Percentiles rank a stretch among this genome's conserved stretches.
These are phyloP conservation scores for Cerastis rubricosa DNA, from an alignment of 2,888 invertebrate genomes.

Conservation along the genomic window DNA sequence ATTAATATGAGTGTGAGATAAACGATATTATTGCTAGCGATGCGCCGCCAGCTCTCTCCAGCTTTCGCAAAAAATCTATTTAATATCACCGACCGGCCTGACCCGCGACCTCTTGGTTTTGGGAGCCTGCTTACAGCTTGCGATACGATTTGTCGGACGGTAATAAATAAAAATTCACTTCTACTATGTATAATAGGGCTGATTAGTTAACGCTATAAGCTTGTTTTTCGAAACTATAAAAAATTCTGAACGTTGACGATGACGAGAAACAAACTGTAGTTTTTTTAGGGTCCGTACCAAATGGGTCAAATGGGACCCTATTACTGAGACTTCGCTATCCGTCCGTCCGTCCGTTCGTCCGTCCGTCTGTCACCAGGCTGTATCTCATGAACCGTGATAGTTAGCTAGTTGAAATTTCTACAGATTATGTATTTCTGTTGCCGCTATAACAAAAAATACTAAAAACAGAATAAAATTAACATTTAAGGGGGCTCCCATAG, in stretches of 20 bases:
- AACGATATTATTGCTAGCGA: conserved; percentile 50
- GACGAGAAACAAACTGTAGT: background rate
- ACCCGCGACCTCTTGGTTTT: conserved; percentile 49
- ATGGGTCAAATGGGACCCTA: too few species aligned
- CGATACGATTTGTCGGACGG: conserved; percentile 51
- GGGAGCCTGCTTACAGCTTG: conserved; percentile 19
- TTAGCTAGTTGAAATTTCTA: too few species aligned
- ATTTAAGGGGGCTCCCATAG: too few species aligned
- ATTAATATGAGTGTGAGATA: conserved; percentile 30
- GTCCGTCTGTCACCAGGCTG: too few species aligned
- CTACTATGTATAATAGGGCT: background rate
- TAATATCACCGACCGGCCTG: conserved; percentile 49
- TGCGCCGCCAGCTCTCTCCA: conserved; percentile 54
- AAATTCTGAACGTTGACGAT: background rate
- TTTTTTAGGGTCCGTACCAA: too few species aligned
- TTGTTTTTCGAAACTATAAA: background rate
- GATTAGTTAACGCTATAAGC: background rate
- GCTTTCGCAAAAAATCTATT: conserved; percentile 66
- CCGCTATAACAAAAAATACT: too few species aligned
- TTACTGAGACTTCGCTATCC: too few species aligned
- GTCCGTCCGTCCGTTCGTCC: too few species aligned
- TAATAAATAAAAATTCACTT: background rate
- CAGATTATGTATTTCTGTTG: too few species aligned
- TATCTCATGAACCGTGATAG: too few species aligned
- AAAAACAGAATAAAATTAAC: too few species aligned